Evolutionary conservation across 2,797 vertebrate genomes (phyloP), one percentile per base, ranked within the genome.

Genomic region (Hypotaenidia philippensis): DNA sequence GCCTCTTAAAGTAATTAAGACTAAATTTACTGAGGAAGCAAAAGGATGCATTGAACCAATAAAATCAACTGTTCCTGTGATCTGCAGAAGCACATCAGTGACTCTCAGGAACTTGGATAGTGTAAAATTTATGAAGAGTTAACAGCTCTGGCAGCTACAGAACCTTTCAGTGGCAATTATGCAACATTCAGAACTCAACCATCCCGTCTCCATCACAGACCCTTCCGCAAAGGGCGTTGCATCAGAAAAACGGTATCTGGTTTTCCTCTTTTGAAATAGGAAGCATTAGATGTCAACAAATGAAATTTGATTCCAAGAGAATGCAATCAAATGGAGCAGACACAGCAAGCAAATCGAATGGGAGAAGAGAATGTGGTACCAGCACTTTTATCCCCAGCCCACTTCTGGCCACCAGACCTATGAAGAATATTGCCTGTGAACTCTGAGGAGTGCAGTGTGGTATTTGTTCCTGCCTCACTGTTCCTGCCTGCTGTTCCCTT

Each of bases 381-480:
- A 26, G 31, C 47, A 38, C 21, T 68, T 60, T 71, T 87, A 89
- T 68, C 68, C 76, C 74, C 32, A 87, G 77, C 47, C 84, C 52
- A 69, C 61, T 87, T 77, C 82, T 60, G 66, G 34, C 10, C 31
- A 10, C 27, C 27, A 31, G 52, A 82, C 32, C 40, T 78, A 89
- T 26, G 76, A 78, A 71, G 82, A 89, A 59, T 47, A 34, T 7
- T 36, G 68, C 89, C 65, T 55, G 13, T 66, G 72, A 76, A 61
- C 72, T 83, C 34, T 20, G 47, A 68, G n/a, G 41, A 85, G 80
- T 1, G 45, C 74, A 52, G 50, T 0, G 1, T n/a, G 74, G 76
- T 44, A 72, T 83, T 78, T 40, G 16, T 45, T 65, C 40, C 88
- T 83, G 34, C 68, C 50, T 47, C 41, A 19, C 41, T 44, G 41